Evolutionary conservation across 2,888 invertebrate genomes (phyloP).

Genomic region (Cheilosia vernalis): DNA sequence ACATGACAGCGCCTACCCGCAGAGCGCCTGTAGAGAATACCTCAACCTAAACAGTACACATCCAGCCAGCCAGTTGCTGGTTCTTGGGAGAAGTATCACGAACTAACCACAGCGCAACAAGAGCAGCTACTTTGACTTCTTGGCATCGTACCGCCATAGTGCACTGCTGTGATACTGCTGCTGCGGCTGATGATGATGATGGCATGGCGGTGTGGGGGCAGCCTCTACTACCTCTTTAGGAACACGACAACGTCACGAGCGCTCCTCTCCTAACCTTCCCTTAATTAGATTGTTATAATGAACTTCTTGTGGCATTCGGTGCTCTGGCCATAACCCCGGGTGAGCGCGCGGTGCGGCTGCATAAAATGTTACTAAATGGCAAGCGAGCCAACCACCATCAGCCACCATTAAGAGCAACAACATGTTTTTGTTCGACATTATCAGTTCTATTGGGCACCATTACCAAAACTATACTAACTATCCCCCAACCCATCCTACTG

Average conservation of each 20-base stretch:
- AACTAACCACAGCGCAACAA: slow-evolving; percentile 55
- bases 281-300: slow-evolving; percentile 78
- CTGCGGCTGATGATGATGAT: background rate
- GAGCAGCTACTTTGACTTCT: slow-evolving; percentile 68
- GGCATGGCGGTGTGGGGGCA: background rate
- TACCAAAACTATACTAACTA: slow-evolving; percentile 71
- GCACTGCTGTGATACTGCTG: background rate
- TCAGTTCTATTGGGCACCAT: slow-evolving; percentile 75
- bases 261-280: slow-evolving; percentile 71
- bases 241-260: slow-evolving; percentile 76
- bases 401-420: slow-evolving; percentile 70
- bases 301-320: slow-evolving; percentile 76
- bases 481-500: slow-evolving; percentile 7
- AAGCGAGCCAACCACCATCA: slow-evolving; percentile 17
- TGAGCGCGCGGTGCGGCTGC: slow-evolving; percentile 7
- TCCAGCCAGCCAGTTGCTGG: slow-evolving; percentile 44
- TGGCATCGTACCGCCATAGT: slow-evolving; percentile 31
- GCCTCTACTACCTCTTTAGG: slow-evolving; percentile 30
- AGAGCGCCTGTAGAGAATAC: background rate
- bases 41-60: slow-evolving; percentile 3
- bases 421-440: slow-evolving; percentile 73
- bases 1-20: slow-evolving; percentile 36
- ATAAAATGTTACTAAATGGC: slow-evolving; percentile 66
- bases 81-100: slow-evolving; percentile 57
- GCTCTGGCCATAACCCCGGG: slow-evolving; percentile 64